Evolutionary conservation across 1,140 invertebrate genomes (phyloP).

Genomic region (Drosophila jambulina): DNA sequence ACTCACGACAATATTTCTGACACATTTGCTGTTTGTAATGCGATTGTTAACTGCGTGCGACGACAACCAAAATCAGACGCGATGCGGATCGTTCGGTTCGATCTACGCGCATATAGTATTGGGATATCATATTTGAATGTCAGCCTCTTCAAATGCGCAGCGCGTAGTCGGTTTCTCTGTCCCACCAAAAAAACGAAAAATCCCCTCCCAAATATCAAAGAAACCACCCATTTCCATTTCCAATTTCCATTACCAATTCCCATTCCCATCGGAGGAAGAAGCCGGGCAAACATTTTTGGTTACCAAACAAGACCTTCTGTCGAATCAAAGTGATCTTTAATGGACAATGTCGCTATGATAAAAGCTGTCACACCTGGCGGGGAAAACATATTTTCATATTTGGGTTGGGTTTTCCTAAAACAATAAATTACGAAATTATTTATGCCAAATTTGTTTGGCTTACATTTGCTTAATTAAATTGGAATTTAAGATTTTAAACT

Average conservation of each 20-base stretch:
- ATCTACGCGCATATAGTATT: slow-evolving; percentile 8
- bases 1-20: slow-evolving; percentile 81
- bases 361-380: slow-evolving; percentile 40
- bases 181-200: slow-evolving; percentile 13
- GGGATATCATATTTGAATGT: slow-evolving; percentile 43
- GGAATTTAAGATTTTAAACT: no score
- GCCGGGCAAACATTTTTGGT: slow-evolving; percentile 37
- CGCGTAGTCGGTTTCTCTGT: slow-evolving; percentile 34
- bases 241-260: slow-evolving; percentile 19
- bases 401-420: slow-evolving; percentile 7
- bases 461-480: neutral
- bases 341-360: slow-evolving; percentile 44
- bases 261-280: slow-evolving; percentile 1
- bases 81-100: slow-evolving; percentile 24
- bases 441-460: neutral
- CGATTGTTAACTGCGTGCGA: slow-evolving; percentile 70
- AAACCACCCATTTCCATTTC: slow-evolving; percentile 10
- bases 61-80: slow-evolving; percentile 65
- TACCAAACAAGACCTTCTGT: slow-evolving; percentile 40
- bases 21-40: slow-evolving; percentile 78
- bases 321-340: slow-evolving; percentile 32
- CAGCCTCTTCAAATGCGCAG: slow-evolving; percentile 35
- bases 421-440: slow-evolving; percentile 21
- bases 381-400: slow-evolving; percentile 30
- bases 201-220: slow-evolving; percentile 9